Conservation (phyloP, 2,888 invertebrate species). For the Xylota segnis region DNA sequence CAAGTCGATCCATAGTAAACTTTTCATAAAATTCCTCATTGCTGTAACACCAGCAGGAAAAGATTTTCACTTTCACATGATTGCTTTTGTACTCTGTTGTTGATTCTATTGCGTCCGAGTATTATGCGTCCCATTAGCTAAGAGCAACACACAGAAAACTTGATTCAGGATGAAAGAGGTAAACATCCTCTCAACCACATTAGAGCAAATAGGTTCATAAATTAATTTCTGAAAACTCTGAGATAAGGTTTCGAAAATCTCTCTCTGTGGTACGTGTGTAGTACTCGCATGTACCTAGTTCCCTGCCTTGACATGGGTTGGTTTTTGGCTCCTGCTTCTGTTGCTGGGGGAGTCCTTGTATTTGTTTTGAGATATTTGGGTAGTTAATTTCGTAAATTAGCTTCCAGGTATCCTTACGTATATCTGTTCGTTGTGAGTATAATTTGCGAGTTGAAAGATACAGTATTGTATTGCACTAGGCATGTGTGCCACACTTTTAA, state of each 20-base stretch:
- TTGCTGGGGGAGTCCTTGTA: background rate
- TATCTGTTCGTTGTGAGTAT: conserved; percentile 17
- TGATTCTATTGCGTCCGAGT: conserved; percentile 10
- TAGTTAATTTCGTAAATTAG: conserved; percentile 44
- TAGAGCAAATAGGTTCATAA: conserved; percentile 43
- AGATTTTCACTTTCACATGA: conserved; percentile 2
- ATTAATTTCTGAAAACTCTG: conserved; percentile 38
- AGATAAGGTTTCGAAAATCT: conserved; percentile 18
- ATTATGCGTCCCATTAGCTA: conserved; percentile 6
- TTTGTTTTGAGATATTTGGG: conserved; percentile 1
- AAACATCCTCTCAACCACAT: conserved; percentile 34
- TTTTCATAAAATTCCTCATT: background rate
- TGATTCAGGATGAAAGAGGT: conserved; percentile 14
- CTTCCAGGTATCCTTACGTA: conserved; percentile 28
- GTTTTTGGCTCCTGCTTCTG: background rate
- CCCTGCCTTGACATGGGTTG: conserved; percentile 22
- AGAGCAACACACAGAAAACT: background rate
- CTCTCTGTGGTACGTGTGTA: background rate
- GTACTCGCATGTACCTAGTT: background rate
- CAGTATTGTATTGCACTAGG: conserved; percentile 10
- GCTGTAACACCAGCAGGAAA: background rate
- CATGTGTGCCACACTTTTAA: background rate
- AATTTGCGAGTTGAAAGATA: conserved; percentile 18
- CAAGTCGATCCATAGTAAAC: too few species aligned
- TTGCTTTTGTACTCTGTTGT: conserved; percentile 6